phyloP scores from a whole-genome alignment of 2,797 vertebrate species.

The Columba guinea region DNA sequence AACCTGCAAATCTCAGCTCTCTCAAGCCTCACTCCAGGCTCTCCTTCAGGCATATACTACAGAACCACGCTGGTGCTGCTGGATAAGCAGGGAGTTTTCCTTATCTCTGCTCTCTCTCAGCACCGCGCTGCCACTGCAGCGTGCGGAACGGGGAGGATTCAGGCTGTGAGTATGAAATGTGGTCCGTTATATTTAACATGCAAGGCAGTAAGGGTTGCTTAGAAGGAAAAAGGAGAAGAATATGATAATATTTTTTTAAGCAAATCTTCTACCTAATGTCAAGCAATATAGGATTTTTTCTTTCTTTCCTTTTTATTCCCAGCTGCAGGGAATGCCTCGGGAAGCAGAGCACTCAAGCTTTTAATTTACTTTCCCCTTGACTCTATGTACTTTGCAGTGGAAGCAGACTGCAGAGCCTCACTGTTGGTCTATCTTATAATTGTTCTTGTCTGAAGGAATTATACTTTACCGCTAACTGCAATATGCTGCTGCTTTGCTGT shows the following conservation, averaged over 20 bases:
- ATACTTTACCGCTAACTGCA: background rate
- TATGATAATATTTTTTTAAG: accelerated
- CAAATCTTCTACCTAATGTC: background rate
- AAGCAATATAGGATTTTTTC: background rate
- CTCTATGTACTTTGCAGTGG: background rate
- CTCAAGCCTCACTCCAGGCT: background rate
- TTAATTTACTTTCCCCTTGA: background rate
- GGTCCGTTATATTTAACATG: accelerated
- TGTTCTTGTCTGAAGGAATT: background rate
- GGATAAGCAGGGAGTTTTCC: background rate
- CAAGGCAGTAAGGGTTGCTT: background rate
- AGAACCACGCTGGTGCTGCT: background rate
- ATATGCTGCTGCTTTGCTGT: background rate
- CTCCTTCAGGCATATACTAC: background rate
- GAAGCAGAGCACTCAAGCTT: background rate
- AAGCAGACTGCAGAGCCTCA: background rate
- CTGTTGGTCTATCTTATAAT: background rate
- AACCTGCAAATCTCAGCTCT: background rate
- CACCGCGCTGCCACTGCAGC: accelerated
- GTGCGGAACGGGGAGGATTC: background rate
- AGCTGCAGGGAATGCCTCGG: background rate
- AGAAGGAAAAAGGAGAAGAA: background rate
- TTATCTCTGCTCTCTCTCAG: background rate
- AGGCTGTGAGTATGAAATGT: accelerated
- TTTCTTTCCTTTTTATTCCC: background rate